Evolutionary conservation across 2,113 vertebrate genomes (phyloP).

Genomic region (Gallinago paraguaiae): DNA sequence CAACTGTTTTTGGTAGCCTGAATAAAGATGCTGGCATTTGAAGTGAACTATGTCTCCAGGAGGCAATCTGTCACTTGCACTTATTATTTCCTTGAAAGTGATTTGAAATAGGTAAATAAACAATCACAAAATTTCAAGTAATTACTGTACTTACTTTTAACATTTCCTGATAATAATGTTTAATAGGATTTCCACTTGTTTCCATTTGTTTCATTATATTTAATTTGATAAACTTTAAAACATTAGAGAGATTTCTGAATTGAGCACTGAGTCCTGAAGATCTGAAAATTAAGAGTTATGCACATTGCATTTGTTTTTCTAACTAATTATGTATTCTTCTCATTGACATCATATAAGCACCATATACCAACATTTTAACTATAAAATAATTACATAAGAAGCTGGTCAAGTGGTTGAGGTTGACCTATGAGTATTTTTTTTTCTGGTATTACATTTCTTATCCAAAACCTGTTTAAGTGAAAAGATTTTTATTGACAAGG

Average conservation of each 20-base stretch:
- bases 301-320: neutral
- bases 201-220: neutral
- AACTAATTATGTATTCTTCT: neutral
- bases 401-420: neutral
- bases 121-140: neutral
- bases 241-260: neutral
- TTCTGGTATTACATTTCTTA: neutral
- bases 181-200: neutral
- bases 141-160: neutral
- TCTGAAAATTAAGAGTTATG: neutral
- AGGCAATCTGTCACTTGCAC: neutral
- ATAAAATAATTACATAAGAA: neutral
- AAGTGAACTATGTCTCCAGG: neutral
- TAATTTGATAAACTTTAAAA: neutral
- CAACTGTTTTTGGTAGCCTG: neutral
- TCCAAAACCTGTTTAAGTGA: neutral
- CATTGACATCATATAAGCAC: neutral
- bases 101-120: slow-evolving; percentile 20
- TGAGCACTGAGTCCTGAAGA: neutral
- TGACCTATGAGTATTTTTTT: neutral
- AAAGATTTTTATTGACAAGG: neutral
- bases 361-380: neutral
- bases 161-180: neutral
- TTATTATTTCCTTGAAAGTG: neutral
- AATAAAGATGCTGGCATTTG: neutral